These are phyloP conservation scores for Actinernus sp. DNA, from an alignment of 92 coral and sea anemone genomes.

Conservation along the genomic window DNA sequence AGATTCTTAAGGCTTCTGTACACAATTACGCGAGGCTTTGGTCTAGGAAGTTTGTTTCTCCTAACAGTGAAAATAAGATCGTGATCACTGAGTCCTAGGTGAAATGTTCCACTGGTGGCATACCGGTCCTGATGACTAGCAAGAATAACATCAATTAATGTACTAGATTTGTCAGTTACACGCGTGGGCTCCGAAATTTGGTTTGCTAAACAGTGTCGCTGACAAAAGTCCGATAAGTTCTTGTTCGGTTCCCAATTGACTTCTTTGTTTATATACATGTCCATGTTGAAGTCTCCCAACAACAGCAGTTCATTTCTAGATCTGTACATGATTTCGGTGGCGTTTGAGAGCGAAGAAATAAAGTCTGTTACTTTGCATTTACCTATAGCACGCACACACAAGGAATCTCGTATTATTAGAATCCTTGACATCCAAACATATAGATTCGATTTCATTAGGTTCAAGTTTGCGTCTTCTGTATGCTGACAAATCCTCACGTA, in stretches of 20 bases:
- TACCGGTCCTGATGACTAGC: constrained; percentile 58
- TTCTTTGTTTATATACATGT: constrained; percentile 35
- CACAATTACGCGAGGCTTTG: constrained; percentile 23
- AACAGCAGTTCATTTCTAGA: constrained; percentile 10
- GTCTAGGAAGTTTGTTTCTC: constrained; percentile 52
- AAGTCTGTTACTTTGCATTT: constrained; percentile 54
- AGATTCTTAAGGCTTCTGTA: constrained; percentile 31
- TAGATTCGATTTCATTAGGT: background rate
- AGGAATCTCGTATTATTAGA: background rate
- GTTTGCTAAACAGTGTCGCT: constrained; percentile 42
- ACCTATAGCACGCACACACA: constrained; percentile 28
- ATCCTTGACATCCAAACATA: background rate
- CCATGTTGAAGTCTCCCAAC: constrained; percentile 59
- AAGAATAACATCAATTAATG: constrained; percentile 58
- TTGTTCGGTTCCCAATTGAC: too few species aligned
- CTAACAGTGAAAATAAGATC: constrained; percentile 55
- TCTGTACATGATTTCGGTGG: constrained; percentile 20
- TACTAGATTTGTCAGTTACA: constrained; percentile 39
- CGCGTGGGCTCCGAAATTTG: constrained; percentile 50
- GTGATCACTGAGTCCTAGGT: constrained; percentile 74
- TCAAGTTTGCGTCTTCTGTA: constrained; percentile 1
- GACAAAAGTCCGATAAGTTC: background rate
- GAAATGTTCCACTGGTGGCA: constrained; percentile 54
- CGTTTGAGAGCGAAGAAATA: constrained; percentile 14
- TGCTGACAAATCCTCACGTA: background rate